Evolutionary conservation across 2,888 invertebrate genomes (phyloP), one percentile per base, ranked within the genome.

Genomic region (Xanthostigma xanthostigma): DNA sequence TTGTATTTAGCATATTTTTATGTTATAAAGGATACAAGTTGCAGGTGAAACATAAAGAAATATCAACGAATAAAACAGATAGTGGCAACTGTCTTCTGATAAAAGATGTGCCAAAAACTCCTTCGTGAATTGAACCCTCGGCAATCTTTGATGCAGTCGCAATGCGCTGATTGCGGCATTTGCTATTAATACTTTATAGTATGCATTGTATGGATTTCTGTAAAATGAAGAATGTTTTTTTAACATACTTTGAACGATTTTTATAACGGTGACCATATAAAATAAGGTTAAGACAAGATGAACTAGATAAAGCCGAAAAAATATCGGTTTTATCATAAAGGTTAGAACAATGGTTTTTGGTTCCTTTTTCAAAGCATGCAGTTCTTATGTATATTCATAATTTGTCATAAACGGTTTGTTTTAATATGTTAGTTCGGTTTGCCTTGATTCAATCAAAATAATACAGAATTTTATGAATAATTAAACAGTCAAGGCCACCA

Each of bases 111-210:
- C 76, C 51, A 96, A 68, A 68, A 94, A 97, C 64, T 89, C 86
- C 53, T 87, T 73, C 36, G 80, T 86, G 49, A 96, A 71, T 50
- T 84, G 76, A 58, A 94, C 84, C 53, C 79, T 73, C 14, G 94
- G 93, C 56, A 97, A 72, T 52, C 97, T 77, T 67, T 98, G 96
- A 69, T 97, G 96, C 56, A 98, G 74, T 50, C 98, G 76, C 46
- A 98, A 74, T 1, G 96, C 95, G 58, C 92, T 95, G 5, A 91
- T 91, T 6, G 96, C 96, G 11, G 94, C 95, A 72, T 89, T 92
- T 46, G 88, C 87, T 55, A 96, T 75, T 54, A 98, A 71, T 12
- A 91, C 91, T 71, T 94, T 91, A 70, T 88, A 87, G 69, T 93
- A 95, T 43, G 84, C 81, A 62, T 84, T 89, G 60, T 79, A 77